Base-by-base conservation (phyloP, 2,888 invertebrate species). In the Hydroisotoma schaefferi region DNA sequence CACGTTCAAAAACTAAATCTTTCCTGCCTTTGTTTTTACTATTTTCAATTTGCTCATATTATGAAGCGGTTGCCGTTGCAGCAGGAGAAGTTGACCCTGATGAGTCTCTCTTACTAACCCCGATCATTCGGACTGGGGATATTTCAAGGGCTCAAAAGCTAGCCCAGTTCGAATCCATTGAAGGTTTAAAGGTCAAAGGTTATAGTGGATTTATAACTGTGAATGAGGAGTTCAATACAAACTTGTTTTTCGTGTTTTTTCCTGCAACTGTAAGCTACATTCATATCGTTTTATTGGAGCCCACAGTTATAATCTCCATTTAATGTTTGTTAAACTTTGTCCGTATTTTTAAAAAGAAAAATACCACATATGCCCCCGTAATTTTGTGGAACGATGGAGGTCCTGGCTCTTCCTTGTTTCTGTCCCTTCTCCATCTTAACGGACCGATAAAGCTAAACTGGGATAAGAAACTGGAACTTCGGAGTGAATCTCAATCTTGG, bases 191-290 rank as follows among this genome's bases (percentile, higher is more conserved):
- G 2, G 56, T 75, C 2, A 69, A 69, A 48, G 76, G 77, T 55
- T 76, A 76, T 69, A 74, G 77, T 29, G 74, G 78, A 4, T 78
- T 75, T 58, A 67, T 78, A 3, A 78, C 78, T 1, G 78, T 78
- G 18, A 76, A 78, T 61, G 72, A 75, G 51, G 73, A 72, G 2
- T 72, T 67, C 59, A 73, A 76, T 49, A 75, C 76, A 52, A 77
- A 78, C 69, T 74, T 76, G 67, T 78, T 76, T 70, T 78, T 78
- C 72, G 78, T 77, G 78, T 78, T 76, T 61, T 76, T 77, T 61
- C 78, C 78, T 20, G 74, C 77, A 10, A 10, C 33, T 33, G 33
- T 33, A 33, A 33, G 33, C n/a, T n/a, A n/a, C n/a, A n/a, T n/a
- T n/a, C n/a, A n/a, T n/a, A n/a, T n/a, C n/a, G n/a, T n/a, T n/a